Base-by-base conservation (phyloP, 2,113 vertebrate species). In the Indicator indicator region DNA sequence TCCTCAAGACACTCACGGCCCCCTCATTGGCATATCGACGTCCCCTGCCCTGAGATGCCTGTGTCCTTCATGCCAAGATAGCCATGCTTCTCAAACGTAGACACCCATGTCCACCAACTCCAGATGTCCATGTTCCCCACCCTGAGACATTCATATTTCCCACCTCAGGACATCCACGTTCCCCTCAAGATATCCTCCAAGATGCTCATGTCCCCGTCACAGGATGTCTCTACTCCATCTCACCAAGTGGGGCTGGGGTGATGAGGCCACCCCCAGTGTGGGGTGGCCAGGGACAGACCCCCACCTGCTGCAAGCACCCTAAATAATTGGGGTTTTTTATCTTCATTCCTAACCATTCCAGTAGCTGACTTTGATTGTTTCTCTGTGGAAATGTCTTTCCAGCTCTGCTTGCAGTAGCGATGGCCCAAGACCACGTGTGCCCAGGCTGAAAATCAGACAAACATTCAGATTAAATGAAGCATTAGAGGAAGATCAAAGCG, bases 271-370 rank as follows among this genome's bases (percentile, higher is more conserved):
- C 30, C 26, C 20, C 54, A 12, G 32, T 2, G 2, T 2, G 1
- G 12, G n/a, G 16, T 7, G 11, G 27, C 36, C 21, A 3, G 20
- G 42, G 6, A 5, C 32, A 32, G 69, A 16, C 5, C 30, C 54
- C 8, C 13, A 4, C 67, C 60, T 68, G 38, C n/a, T 24, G 36
- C 1, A 4, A 69, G 68, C 52, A 32, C 21, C 38, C n/a, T 1
- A 7, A 15, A 10, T 13, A 4, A 1, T 48, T 44, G 42, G 14
- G 54, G 48, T 17, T 30, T 19, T 19, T 36, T 15, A 38, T 21
- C 40, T 50, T 46, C 4, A 2, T 27, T 32, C n/a, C 46, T 11
- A 28, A 30, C 0, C 0, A 18, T 23, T 40, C 30, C 5, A 0
- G 16, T 3, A 12, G 42, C 1, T 32, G 82, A 36, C 58, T 16